phyloP scores from a whole-genome alignment of 2,888 invertebrate species.

The Ophion ventricosus region DNA sequence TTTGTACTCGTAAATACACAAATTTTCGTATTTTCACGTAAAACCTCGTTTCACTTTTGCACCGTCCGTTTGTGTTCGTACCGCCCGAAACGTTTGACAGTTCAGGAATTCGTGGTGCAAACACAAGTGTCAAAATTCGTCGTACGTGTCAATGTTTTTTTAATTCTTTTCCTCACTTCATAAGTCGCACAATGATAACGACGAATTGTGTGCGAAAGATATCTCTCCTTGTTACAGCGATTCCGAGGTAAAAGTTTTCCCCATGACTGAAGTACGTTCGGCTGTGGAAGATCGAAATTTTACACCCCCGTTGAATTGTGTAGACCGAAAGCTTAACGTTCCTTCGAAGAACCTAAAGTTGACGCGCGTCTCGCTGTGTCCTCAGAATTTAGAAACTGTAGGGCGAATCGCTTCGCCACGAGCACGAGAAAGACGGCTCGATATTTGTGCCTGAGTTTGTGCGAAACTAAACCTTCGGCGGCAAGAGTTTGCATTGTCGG shows the following conservation, averaged over 20 bases:
- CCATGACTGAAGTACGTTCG: too few species aligned
- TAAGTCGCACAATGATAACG: too few species aligned
- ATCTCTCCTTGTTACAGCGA: background rate
- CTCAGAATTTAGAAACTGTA: too few species aligned
- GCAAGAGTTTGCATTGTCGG: too few species aligned
- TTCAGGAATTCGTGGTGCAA: conserved; percentile 13
- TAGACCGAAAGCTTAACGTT: too few species aligned
- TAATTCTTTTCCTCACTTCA: background rate
- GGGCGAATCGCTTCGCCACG: too few species aligned
- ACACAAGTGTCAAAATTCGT: conserved; percentile 28
- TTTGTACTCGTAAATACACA: conserved; percentile 32
- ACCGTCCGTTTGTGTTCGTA: background rate
- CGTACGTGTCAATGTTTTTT: conserved; percentile 11
- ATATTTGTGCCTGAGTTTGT: too few species aligned
- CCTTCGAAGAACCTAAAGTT: too few species aligned
- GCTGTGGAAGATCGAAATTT: background rate
- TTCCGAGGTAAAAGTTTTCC: background rate
- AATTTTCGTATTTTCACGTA: background rate
- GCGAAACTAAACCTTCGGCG: too few species aligned
- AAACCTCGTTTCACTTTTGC: background rate
- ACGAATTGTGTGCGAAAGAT: too few species aligned
- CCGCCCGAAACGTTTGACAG: conserved; percentile 19
- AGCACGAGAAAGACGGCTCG: too few species aligned
- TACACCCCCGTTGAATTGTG: background rate
- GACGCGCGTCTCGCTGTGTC: too few species aligned